Conservation (phyloP, 2,888 invertebrate species). For the Sepioteuthis lessoniana region DNA sequence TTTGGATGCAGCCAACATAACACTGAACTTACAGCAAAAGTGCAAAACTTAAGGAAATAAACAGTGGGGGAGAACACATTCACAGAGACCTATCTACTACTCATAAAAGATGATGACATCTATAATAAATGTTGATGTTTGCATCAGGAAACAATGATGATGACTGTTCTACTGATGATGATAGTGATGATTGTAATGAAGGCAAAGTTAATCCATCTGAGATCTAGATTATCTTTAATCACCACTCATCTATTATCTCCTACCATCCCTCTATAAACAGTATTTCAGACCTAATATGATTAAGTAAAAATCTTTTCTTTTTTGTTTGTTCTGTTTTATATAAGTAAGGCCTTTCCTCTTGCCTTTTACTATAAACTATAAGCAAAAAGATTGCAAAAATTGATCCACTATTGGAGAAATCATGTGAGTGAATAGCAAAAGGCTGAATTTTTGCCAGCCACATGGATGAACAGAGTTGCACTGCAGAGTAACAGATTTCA, state of each 20-base stretch:
- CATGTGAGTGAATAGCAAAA: not conserved
- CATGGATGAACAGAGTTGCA: not conserved
- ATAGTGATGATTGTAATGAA: not conserved
- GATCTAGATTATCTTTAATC: not conserved
- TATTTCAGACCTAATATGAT: not conserved
- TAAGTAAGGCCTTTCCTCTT: too few relatives aligned
- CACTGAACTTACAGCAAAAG: not conserved
- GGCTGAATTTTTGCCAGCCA: not conserved
- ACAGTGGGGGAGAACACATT: not conserved
- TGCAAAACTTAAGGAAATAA: not conserved
- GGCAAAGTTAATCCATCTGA: not conserved
- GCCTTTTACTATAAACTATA: not conserved
- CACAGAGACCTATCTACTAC: not conserved
- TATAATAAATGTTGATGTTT: not conserved
- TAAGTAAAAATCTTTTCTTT: not conserved
- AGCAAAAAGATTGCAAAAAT: not conserved
- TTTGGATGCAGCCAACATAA: not conserved
- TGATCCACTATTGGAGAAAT: not conserved
- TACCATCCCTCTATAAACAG: not conserved
- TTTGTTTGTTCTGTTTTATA: too few relatives aligned
- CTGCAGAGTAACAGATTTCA: not conserved
- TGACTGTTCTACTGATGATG: not conserved
- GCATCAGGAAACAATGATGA: not conserved
- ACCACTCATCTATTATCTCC: not conserved
- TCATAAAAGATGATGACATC: not conserved